phyloP scores from a whole-genome alignment of 2,113 vertebrate species.

The Copsychus sechellarum region DNA sequence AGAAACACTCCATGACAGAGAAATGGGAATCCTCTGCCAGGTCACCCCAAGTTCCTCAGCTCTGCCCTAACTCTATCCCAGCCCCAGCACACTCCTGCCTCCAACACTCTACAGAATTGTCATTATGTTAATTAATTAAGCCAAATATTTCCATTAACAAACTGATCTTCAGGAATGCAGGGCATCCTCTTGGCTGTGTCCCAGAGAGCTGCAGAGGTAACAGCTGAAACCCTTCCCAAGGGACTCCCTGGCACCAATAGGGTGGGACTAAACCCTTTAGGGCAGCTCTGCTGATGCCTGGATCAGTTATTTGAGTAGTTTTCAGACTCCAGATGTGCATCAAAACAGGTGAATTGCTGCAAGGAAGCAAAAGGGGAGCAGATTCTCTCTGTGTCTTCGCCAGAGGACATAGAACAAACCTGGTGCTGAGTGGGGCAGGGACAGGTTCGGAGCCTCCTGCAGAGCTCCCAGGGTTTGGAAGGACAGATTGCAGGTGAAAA shows the following conservation, averaged over 20 bases:
- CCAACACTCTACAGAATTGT: background rate
- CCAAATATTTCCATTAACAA: conserved; percentile 30
- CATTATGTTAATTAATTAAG: conserved; percentile 53
- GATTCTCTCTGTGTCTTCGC: background rate
- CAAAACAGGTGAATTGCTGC: background rate
- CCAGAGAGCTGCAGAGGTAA: background rate
- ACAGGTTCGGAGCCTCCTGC: background rate
- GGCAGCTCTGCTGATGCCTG: background rate
- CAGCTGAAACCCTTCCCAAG: background rate
- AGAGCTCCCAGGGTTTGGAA: background rate
- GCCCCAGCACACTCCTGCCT: background rate
- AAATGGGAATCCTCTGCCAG: background rate
- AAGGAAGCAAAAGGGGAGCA: background rate
- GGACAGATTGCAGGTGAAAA: background rate
- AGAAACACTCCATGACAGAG: background rate
- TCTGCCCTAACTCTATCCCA: background rate
- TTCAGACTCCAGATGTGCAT: background rate
- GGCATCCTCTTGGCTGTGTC: background rate
- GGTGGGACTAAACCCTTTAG: background rate
- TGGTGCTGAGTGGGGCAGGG: background rate
- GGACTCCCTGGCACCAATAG: background rate
- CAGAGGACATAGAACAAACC: background rate
- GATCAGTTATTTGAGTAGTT: background rate
- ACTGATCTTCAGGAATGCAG: conserved; percentile 19
- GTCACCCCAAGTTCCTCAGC: background rate